These are phyloP conservation scores for Strix occidentalis DNA, from an alignment of 2,797 vertebrate genomes.

Conservation along the genomic window DNA sequence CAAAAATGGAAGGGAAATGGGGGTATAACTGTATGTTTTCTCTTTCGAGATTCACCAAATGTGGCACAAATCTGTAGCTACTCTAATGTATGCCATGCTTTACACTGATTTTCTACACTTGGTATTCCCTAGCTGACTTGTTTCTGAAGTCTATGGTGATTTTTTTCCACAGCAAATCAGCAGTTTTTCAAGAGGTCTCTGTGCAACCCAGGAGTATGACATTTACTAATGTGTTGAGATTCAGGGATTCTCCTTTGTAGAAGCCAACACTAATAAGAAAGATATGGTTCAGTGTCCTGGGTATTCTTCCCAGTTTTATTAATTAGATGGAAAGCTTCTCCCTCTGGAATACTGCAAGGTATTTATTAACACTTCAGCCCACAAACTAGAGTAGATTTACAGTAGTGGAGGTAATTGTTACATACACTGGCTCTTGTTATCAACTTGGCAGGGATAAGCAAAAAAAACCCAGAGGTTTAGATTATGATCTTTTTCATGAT, in stretches of 20 bases:
- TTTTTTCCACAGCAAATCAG: conserved; percentile 63
- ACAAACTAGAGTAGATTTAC: conserved; percentile 77
- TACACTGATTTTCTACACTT: conserved; percentile 59
- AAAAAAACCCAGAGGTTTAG: conserved; percentile 56
- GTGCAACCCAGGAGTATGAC: conserved; percentile 64
- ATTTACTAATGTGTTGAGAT: conserved; percentile 74
- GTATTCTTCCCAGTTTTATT: conserved; percentile 80
- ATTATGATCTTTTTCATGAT: conserved; percentile 81
- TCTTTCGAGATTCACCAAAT: background rate
- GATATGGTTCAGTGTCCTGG: conserved; percentile 75
- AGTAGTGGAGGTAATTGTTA: conserved; percentile 77
- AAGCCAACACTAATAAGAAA: conserved; percentile 76
- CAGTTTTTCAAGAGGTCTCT: conserved; percentile 71
- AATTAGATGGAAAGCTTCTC: conserved; percentile 79
- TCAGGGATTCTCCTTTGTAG: conserved; percentile 72
- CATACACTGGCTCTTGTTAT: conserved; percentile 72
- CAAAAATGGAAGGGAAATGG: background rate
- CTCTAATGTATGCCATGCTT: conserved; percentile 42
- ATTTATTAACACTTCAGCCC: conserved; percentile 79
- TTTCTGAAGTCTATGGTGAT: conserved; percentile 62
- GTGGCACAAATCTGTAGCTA: background rate
- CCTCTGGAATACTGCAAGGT: conserved; percentile 75
- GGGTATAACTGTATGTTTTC: background rate
- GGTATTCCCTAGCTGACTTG: conserved; percentile 62
- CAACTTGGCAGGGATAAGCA: conserved; percentile 71